A percentile compares a stretch with the other conserved stretches of the same genome.
Evolutionary conservation across 30 jellyfish, hydroid and myxozoan genomes (phyloP).

Genomic region (Aurelia sp.): DNA sequence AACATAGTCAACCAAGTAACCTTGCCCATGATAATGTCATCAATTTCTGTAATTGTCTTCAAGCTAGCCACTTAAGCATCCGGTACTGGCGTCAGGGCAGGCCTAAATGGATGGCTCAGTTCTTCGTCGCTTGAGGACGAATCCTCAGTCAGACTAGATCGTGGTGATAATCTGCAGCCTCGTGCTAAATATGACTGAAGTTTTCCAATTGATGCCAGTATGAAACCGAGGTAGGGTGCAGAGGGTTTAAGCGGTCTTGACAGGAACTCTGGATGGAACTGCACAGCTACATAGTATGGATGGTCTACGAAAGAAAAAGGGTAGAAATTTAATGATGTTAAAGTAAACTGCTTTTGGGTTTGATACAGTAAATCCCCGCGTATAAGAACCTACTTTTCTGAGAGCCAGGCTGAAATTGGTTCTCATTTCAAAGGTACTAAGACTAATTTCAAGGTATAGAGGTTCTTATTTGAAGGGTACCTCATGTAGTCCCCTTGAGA

Average conservation of each 20-base stretch:
- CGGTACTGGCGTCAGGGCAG: slow-evolving; percentile 8
- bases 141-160: slow-evolving; percentile 78
- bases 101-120: neutral
- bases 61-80: neutral
- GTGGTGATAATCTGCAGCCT: slow-evolving; percentile 94
- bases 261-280: slow-evolving; percentile 97
- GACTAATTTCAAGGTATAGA: too few relatives aligned
- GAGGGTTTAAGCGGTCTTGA: slow-evolving; percentile 98
- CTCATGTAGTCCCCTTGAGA: too few relatives aligned
- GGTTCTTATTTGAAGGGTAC: too few relatives aligned
- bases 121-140: slow-evolving; percentile 57
- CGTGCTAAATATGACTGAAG: slow-evolving; percentile 70
- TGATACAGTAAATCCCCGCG: too few relatives aligned
- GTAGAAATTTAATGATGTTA: neutral
- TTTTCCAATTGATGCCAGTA: slow-evolving; percentile 88
- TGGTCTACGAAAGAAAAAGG: slow-evolving; percentile 67
- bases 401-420: too few relatives aligned
- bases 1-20: too few relatives aligned
- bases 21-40: too few relatives aligned
- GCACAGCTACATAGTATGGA: slow-evolving; percentile 97
- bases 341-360: neutral
- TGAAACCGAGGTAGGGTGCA: slow-evolving; percentile 95
- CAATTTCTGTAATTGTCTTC: too few relatives aligned
- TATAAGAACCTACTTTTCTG: too few relatives aligned
- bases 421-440: too few relatives aligned